Evolutionary conservation across 2,888 invertebrate genomes (phyloP).

Genomic region (Leptopilina drosophilae): DNA sequence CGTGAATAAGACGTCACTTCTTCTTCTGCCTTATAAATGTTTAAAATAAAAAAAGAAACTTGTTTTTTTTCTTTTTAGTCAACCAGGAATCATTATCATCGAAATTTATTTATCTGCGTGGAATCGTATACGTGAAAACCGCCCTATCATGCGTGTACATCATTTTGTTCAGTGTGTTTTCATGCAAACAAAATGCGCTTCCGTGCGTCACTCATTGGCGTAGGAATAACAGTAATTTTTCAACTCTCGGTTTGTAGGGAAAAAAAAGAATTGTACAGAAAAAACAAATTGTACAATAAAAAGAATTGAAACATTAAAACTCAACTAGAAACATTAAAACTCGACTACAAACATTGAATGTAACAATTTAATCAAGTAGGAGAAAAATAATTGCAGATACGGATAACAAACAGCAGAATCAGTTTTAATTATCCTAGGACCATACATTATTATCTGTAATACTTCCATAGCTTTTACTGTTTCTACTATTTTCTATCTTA

Average conservation of each 20-base stretch:
- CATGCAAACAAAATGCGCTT: constrained; percentile 34
- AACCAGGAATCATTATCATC: background rate
- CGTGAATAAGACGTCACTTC: background rate
- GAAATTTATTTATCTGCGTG: background rate
- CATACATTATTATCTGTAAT: too few species aligned
- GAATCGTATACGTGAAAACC: constrained; percentile 14
- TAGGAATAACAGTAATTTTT: background rate
- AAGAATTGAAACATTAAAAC: too few species aligned
- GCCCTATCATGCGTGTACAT: constrained; percentile 25
- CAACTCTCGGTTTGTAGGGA: background rate
- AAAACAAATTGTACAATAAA: too few species aligned
- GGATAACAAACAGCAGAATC: too few species aligned
- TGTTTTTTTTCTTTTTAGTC: background rate
- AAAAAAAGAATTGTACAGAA: background rate
- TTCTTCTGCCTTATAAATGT: background rate
- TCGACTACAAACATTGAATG: too few species aligned
- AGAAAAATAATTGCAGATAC: too few species aligned
- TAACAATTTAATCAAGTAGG: too few species aligned
- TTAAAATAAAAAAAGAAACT: too few species aligned
- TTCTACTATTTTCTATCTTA: too few species aligned
- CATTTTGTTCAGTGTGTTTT: constrained; percentile 13
- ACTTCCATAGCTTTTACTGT: too few species aligned
- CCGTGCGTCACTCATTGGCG: constrained; percentile 36
- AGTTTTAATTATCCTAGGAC: too few species aligned
- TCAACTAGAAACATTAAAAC: too few species aligned